Evolutionary conservation across 2,888 invertebrate genomes (phyloP), one percentile per base, ranked within the genome.

Genomic region (Apocheima hispidaria): DNA sequence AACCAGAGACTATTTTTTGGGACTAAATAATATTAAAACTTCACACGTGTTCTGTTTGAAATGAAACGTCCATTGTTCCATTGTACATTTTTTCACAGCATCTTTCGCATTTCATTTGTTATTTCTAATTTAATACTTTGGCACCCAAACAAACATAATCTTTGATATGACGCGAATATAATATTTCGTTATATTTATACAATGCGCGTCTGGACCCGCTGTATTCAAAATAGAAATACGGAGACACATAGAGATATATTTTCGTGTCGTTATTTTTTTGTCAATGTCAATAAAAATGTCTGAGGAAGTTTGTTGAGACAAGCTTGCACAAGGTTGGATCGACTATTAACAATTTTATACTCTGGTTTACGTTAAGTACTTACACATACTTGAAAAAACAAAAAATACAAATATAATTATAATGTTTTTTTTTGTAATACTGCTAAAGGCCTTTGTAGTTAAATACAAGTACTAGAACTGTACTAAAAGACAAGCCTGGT

Each of bases 251-350:
- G 16, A n/a, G 41, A 23, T 36, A 57, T 81, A 81, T 81, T 82
- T 81, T 80, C 60, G 78, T 69, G 5, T n/a, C 23, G 30, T 49
- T 49, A 49, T 49, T 56, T 49, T n/a, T 56, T 20, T 70, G 68
- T 75, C 78, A 82, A 80, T 82, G 81, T 77, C 77, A 79, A 75
- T 77, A 71, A 75, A 72, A 72, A 7, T 43, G 35, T 30, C 26
- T 12, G n/a, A 40, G 20, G 30, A 65, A 59, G 67, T 65, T 66
- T 63, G 46, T 18, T 46, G 30, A 12, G 18, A 18, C 4, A 18
- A 44, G 14, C 16, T 44, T 44, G 59, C 69, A 68, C 70, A 68
- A 63, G 70, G 64, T 63, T 53, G n/a, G 30, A 62, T 66, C 64
- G 51, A 18, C 30, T 46, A 30, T 16, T 30, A 46, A 30, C 30